A percentile compares a stretch with the other conserved stretches of the same genome.
Conservation (phyloP, 2,113 vertebrate species). For the Galemys pyrenaicus region DNA sequence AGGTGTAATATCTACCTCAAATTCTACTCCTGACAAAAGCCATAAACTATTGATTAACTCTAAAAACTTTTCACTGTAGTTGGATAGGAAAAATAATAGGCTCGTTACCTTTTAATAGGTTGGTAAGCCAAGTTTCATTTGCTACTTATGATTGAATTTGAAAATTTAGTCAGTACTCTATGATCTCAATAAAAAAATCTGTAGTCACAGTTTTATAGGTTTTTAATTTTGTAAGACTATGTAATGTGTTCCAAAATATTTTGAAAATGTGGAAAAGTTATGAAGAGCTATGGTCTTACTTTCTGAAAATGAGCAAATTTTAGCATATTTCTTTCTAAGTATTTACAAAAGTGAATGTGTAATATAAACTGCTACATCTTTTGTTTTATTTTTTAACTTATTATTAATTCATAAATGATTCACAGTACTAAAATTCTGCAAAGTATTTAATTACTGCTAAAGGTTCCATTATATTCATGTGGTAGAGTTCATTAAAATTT, state of each 20-base stretch:
- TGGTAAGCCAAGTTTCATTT: conserved; percentile 10
- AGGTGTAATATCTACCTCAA: background rate
- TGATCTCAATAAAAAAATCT: conserved; percentile 4
- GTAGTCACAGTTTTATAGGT: background rate
- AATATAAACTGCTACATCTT: background rate
- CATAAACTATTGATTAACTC: conserved; percentile 44
- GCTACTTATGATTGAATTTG: conserved; percentile 28
- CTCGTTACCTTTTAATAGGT: conserved; percentile 33
- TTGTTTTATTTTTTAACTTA: background rate
- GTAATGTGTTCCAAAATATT: background rate
- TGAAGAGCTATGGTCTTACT: background rate
- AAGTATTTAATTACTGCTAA: conserved; percentile 21
- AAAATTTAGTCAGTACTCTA: conserved; percentile 26
- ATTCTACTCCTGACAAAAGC: conserved; percentile 8
- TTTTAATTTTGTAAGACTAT: background rate
- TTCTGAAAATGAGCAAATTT: background rate
- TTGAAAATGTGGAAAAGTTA: background rate
- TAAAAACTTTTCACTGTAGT: conserved; percentile 1
- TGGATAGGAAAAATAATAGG: conserved; percentile 54
- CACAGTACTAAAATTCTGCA: background rate
- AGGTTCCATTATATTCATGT: background rate
- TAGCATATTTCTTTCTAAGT: background rate
- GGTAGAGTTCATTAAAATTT: background rate
- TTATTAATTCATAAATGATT: background rate
- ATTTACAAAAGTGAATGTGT: background rate